Evolutionary conservation across 1,140 invertebrate species (phyloP), one percentile per base, ranked within the genome.

Genomic region (Scaptomyza montana): DNA sequence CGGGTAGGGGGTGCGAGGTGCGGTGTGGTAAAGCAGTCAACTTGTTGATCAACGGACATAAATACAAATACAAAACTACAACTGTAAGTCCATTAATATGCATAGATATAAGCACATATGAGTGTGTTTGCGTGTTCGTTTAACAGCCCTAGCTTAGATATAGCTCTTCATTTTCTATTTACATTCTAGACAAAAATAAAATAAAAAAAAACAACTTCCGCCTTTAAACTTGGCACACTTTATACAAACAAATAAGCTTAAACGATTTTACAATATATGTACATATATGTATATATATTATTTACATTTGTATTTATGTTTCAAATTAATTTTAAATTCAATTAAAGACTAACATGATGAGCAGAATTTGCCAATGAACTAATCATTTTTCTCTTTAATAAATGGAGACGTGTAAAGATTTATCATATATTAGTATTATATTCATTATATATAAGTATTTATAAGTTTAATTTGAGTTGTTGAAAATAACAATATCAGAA

Each of bases 141-240:
- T 70, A n/a, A 63, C 49, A 51, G 53, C 62, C 68, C 62, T 71
- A 65, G 16, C 13, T 30, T 33, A 65, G 53, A 21, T 53, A 65
- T 65, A 65, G 68, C 54, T 57, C 16, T 43, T 21, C 43, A 54
- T 50, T 66, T 59, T 16, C 16, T 41, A 41, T 30, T 33, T 49
- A 28, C 7, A 36, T 36, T 1, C 33, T 36, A 36, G 33, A 36
- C 33, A 36, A 36, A 36, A 36, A 36, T 2, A 50, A 13, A 46
- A 30, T 30, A 47, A 36, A 9, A 50, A 46, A 30, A 43, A 47
- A 41, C 49, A 8, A 60, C 63, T 72, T 72, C 69, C 69, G 69
- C 63, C 21, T 72, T 67, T 54, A 36, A 60, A 60, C 63, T 72
- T 54, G 55, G 41, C 69, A 60, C 41, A 67, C 19, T 56, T 68